These are phyloP conservation scores for Turritopsis rubra DNA, from an alignment of 30 jellyfish, hydroid and myxozoan genomes.

Conservation along the genomic window DNA sequence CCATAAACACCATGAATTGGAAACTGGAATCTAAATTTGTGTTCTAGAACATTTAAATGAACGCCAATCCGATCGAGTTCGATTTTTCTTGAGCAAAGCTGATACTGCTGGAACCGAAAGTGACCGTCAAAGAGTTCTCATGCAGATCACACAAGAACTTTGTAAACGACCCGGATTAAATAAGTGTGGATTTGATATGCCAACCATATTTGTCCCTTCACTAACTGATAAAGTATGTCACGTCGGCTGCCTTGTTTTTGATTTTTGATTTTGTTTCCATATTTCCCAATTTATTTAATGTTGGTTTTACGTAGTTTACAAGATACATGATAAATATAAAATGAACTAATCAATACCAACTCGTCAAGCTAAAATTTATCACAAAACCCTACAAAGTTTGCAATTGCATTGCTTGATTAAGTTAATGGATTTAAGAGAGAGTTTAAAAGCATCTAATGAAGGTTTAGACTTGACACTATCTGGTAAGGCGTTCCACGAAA, in stretches of 20 bases:
- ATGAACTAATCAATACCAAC: too few relatives aligned
- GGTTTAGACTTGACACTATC: too few relatives aligned
- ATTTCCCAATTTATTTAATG: not conserved
- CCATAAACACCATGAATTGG: not conserved
- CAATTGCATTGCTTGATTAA: too few relatives aligned
- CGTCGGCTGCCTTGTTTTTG: too few relatives aligned
- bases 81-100: conserved; percentile 85
- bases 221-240: conserved; percentile 71
- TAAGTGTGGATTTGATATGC: conserved; percentile 97
- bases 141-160: conserved; percentile 96
- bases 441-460: too few relatives aligned
- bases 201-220: conserved; percentile 82
- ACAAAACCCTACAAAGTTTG: too few relatives aligned
- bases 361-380: too few relatives aligned
- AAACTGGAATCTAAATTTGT: too few relatives aligned
- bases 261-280: not conserved
- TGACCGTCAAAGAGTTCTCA: conserved; percentile 90
- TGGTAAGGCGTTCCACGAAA: too few relatives aligned
- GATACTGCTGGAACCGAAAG: conserved; percentile 99
- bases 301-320: too few relatives aligned
- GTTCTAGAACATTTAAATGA: conserved; percentile 70
- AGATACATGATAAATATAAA: too few relatives aligned
- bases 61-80: conserved; percentile 58
- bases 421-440: too few relatives aligned
- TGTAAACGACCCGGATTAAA: conserved; percentile 96